Base-by-base conservation (phyloP, 2,797 vertebrate species). In the Spheniscus humboldti region DNA sequence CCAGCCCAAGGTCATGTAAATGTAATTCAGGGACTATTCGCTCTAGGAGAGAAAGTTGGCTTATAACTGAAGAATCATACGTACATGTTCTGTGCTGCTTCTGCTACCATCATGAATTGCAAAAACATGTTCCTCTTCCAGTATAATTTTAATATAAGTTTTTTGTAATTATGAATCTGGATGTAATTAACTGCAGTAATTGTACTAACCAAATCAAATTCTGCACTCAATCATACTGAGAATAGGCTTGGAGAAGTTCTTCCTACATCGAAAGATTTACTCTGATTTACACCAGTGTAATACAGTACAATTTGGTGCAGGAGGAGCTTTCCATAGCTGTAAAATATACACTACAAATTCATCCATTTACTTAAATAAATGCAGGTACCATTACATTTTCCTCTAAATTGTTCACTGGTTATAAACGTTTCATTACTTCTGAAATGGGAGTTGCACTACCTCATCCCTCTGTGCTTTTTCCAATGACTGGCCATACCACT, bases 1-100 rank as follows among this genome's bases (percentile, higher is more conserved):
- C 69, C 69, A 88, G 68, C 56, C 83, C 92, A 95, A 94, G 92
- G 89, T 96, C 86, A 91, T 68, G 59, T 78, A 86, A 79, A 72
- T 45, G 30, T 75, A 92, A 87, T 87, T 95, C 60, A 60, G 53
- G 60, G 55, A 56, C 48, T 84, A 33, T 33, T 80, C 10, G 2
- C 37, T 71, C 28, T 45, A 86, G 73, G 43, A 81, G 23, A 87
- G 37, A 76, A 94, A 91, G 92, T 17, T 59, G 18, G 35, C 59
- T 75, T 93, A 7, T 31, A 90, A 86, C 41, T 62, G 25, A 78
- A 75, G 73, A 96, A 60, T 75, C 35, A 73, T 48, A 76, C 81
- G 35, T 56, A 68, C 5, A 2, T 19, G n/a, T 79, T 68, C 57
- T 57, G 18, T 86, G 20, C 37, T 86, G 1, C 47, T 83, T 67